Conservation (phyloP, 2,113 vertebrate genomes). For the Lepus timidus region DNA sequence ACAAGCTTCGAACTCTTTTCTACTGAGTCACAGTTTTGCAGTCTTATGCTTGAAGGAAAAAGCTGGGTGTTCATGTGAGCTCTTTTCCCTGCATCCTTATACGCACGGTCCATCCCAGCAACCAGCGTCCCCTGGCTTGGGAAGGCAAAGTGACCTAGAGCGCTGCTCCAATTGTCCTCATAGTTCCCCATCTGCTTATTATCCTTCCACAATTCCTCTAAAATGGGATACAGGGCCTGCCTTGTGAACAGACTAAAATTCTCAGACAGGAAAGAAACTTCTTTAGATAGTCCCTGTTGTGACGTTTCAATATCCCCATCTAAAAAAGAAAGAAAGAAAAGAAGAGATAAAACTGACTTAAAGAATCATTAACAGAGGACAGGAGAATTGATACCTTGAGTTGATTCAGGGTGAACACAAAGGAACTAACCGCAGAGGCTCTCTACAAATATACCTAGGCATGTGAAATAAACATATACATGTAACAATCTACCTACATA, state of each 20-base stretch:
- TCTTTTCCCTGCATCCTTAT: conserved; percentile 67
- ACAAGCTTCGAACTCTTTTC: conserved; percentile 72
- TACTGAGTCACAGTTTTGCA: conserved; percentile 66
- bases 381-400: neutral
- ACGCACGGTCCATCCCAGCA: conserved; percentile 31
- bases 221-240: conserved; percentile 15
- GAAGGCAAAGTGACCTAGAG: neutral
- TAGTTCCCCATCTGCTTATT: neutral
- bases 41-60: conserved; percentile 69
- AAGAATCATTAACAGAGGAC: neutral
- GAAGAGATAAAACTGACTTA: conserved; percentile 29
- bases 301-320: conserved; percentile 33
- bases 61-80: conserved; percentile 72
- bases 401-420: neutral
- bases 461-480: neutral
- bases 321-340: neutral
- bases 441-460: neutral
- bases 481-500: neutral
- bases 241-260: conserved; percentile 43
- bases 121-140: neutral
- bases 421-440: neutral
- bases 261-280: conserved; percentile 14
- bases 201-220: conserved; percentile 49
- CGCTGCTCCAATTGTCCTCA: neutral
- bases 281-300: conserved; percentile 38